phyloP scores from a whole-genome alignment of 2,113 vertebrate species.

The Asarcornis scutulata region DNA sequence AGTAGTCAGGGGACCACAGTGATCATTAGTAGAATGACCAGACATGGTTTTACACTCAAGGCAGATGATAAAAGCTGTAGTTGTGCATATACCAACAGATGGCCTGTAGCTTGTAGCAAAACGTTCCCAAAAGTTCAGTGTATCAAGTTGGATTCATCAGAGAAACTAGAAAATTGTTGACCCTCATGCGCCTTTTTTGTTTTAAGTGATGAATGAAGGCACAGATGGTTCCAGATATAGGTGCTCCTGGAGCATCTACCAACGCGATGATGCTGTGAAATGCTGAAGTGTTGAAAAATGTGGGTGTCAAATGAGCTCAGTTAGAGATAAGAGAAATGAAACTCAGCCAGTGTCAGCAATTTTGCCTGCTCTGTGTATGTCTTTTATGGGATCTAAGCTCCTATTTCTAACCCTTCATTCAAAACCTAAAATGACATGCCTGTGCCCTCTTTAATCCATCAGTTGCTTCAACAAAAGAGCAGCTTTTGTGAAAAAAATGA shows the following conservation, averaged over 20 bases:
- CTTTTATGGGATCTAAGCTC: neutral
- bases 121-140: neutral
- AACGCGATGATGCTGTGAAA: neutral
- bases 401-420: neutral
- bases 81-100: neutral
- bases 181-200: neutral
- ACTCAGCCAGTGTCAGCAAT: neutral
- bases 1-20: neutral
- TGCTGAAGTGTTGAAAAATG: constrained; percentile 42
- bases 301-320: constrained; percentile 29
- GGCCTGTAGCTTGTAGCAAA: neutral
- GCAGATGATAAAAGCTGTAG: neutral
- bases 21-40: neutral
- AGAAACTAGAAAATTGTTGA: neutral
- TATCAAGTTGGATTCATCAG: neutral
- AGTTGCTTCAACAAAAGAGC: neutral
- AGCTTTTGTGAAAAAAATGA: neutral
- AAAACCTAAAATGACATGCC: neutral
- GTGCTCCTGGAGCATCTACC: neutral
- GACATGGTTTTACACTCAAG: neutral
- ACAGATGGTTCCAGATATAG: constrained; percentile 10
- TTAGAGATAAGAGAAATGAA: neutral
- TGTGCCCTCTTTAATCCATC: neutral
- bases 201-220: neutral
- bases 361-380: neutral